Conservation (phyloP, 92 coral and sea anemone species). For the Palythoa grandiflora region DNA sequence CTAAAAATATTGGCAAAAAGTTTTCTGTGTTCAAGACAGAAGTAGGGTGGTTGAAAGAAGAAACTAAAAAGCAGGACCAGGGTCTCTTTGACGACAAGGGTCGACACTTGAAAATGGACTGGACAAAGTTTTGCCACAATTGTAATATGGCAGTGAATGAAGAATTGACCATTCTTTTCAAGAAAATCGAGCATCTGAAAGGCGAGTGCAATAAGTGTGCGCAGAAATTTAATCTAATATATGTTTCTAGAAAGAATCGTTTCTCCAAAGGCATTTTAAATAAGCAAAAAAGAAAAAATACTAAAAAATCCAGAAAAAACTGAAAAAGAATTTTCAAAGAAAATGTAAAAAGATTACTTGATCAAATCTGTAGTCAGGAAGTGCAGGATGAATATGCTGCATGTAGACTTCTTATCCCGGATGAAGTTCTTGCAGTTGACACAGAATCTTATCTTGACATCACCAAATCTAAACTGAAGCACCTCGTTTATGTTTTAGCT, state of each 20-base stretch:
- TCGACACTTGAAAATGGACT: slow-evolving; percentile 52
- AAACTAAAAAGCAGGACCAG: slow-evolving; percentile 49
- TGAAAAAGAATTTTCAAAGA: slow-evolving; percentile 41
- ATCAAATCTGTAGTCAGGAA: slow-evolving; percentile 58
- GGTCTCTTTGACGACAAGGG: slow-evolving; percentile 59
- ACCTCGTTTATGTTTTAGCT: slow-evolving; percentile 57
- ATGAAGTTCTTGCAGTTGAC: slow-evolving; percentile 53
- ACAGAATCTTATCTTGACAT: slow-evolving; percentile 63
- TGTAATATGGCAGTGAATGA: slow-evolving; percentile 45
- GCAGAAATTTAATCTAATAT: slow-evolving; percentile 14
- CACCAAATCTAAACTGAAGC: slow-evolving; percentile 59
- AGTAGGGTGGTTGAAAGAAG: slow-evolving; percentile 41
- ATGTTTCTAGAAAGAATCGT: slow-evolving; percentile 18
- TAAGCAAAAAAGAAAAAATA: slow-evolving; percentile 50
- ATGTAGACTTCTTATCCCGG: slow-evolving; percentile 56
- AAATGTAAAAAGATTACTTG: slow-evolving; percentile 55
- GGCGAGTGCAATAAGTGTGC: slow-evolving; percentile 53
- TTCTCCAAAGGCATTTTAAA: slow-evolving; percentile 32
- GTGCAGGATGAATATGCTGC: slow-evolving; percentile 48
- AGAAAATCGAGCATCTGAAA: slow-evolving; percentile 49
- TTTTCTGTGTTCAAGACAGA: slow-evolving; percentile 22
- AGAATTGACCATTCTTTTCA: slow-evolving; percentile 45
- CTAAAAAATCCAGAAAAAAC: slow-evolving; percentile 56
- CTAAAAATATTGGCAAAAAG: slow-evolving; percentile 34
- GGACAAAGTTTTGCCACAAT: slow-evolving; percentile 51